A percentile compares a stretch with the other conserved stretches of the same genome.
Conservation (phyloP, 2,888 invertebrate genomes). For the Bellardia pandia region DNA sequence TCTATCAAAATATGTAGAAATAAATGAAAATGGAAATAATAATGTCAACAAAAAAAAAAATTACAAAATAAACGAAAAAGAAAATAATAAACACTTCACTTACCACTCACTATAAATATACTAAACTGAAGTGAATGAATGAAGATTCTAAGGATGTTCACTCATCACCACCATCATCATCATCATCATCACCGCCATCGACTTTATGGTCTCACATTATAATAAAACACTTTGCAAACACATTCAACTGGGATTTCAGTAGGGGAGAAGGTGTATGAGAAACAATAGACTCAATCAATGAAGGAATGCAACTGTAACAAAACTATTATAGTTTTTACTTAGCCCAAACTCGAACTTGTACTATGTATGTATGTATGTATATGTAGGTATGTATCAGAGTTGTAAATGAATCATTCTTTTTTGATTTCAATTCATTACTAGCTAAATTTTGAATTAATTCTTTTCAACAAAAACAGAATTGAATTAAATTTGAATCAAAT, state of each 20-base stretch:
- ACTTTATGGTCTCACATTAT: constrained; percentile 2
- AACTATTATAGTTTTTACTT: background rate
- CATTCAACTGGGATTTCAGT: background rate
- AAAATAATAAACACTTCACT: constrained; percentile 47
- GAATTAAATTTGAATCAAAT: too few species aligned
- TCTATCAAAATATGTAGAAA: constrained; percentile 14
- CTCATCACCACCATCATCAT: constrained; percentile 17
- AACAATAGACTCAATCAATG: background rate
- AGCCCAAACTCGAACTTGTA: background rate
- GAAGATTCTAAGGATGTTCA: constrained; percentile 26
- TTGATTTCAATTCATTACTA: too few species aligned
- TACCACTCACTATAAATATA: background rate
- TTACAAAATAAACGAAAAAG: constrained; percentile 1
- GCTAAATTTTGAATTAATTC: too few species aligned
- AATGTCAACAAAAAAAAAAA: background rate
- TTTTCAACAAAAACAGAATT: too few species aligned
- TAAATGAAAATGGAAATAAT: constrained; percentile 38
- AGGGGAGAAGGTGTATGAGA: background rate
- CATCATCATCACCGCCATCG: background rate
- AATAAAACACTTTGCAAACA: constrained; percentile 14
- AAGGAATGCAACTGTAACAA: background rate
- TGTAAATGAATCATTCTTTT: too few species aligned
- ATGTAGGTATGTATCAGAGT: too few species aligned
- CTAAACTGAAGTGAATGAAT: background rate
- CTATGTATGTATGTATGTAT: background rate